Evolutionary conservation across 2,888 invertebrate genomes (phyloP), one percentile per base, ranked within the genome.

Genomic region (Oscheius myriophilus): DNA sequence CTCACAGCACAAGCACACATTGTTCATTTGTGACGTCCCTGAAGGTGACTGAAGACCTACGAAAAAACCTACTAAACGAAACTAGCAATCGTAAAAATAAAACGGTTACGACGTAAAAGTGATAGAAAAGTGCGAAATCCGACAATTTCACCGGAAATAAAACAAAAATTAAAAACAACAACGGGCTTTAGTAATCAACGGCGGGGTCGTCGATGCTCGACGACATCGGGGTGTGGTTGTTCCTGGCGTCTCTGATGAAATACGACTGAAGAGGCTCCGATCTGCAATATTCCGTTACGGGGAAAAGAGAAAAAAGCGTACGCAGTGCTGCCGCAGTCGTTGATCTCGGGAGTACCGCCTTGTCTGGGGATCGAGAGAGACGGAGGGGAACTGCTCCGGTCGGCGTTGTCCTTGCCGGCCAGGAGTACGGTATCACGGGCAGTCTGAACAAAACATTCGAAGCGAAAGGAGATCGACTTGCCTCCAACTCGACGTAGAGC

Each of bases 401-500:
- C 46, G 16, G 46, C 46, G 6, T 3, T 16, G 6, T 18, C 16
- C 18, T 18, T 46, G 46, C 3, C 46, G 2, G 46, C 46, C 3
- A 46, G 3, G 46, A 46, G 46, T 2, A 18, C 16, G 46, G 18
- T 16, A 46, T 61, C 61, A 26, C 39, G 46, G 18, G 61, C 61
- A 0, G 33, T 61, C 49, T 33, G 33, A 33, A 33, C 9, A 3
- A 9, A 6, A n/a, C n/a, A n/a, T n/a, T n/a, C n/a, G n/a, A n/a
- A n/a, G n/a, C n/a, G n/a, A n/a, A n/a, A n/a, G n/a, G n/a, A n/a
- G n/a, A n/a, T n/a, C n/a, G n/a, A 6, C 46, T 33, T 26, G 68
- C 72, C 64, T 75, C 70, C 18, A 75, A 45, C 46, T 61, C 33
- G 33, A 39, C 49, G 45, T 71, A 59, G 42, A 77, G 49, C 14